Conservation (phyloP, 1,140 invertebrate species). For the Pachypsylla venusta region DNA sequence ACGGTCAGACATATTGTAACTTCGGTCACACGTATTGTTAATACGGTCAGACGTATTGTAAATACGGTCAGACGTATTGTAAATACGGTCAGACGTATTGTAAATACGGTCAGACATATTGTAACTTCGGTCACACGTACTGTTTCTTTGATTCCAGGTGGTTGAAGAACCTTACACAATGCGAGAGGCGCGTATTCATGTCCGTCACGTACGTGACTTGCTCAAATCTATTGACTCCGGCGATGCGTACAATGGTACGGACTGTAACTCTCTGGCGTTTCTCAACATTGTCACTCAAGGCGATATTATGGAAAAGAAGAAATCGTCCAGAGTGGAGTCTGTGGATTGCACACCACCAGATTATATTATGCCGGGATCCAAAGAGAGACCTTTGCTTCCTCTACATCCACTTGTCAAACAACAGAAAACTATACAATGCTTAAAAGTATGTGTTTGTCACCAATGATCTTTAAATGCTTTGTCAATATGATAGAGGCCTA, state of each 20-base stretch:
- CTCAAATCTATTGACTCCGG: conserved; percentile 83
- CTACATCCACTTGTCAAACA: conserved; percentile 77
- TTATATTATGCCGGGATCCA: conserved; percentile 81
- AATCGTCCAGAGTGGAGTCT: conserved; percentile 67
- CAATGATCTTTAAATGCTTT: too few species aligned
- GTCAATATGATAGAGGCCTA: too few species aligned
- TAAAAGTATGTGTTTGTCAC: conserved; percentile 56
- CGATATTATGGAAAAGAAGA: conserved; percentile 70
- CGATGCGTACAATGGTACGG: conserved; percentile 88
- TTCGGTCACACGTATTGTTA: too few species aligned
- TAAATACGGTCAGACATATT: too few species aligned
- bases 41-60: too few species aligned
- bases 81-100: too few species aligned
- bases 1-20: too few species aligned
- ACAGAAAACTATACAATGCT: conserved; percentile 71
- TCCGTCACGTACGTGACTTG: conserved; percentile 89
- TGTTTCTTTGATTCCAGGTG: conserved; percentile 33
- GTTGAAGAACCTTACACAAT: conserved; percentile 95
- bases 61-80: too few species aligned
- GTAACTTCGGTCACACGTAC: too few species aligned
- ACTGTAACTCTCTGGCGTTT: conserved; percentile 91
- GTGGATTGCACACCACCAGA: conserved; percentile 95
- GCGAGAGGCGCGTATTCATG: conserved; percentile 91
- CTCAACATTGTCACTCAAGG: conserved; percentile 86
- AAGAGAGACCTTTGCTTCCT: conserved; percentile 70